Conservation (phyloP, 2,797 vertebrate species). For the Zalophus californianus region DNA sequence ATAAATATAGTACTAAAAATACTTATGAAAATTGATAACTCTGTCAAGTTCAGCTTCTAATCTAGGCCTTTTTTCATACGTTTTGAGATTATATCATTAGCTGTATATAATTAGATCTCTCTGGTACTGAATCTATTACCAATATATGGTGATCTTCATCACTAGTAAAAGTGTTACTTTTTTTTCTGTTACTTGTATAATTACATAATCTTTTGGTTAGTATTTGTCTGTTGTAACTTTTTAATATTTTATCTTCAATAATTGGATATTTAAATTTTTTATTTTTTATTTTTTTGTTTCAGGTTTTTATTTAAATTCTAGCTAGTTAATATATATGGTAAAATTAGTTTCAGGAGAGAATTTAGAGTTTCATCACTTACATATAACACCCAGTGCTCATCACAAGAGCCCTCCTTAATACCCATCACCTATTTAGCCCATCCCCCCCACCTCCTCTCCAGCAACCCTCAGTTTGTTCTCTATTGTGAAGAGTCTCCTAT, state of each 20-base stretch:
- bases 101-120: neutral
- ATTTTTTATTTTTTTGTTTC: neutral
- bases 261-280: neutral
- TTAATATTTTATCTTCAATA: conserved; percentile 2
- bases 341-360: neutral
- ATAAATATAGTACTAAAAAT: neutral
- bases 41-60: neutral
- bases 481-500: neutral
- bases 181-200: neutral
- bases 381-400: neutral
- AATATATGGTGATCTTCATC: neutral
- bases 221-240: neutral
- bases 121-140: neutral
- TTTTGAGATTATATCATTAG: neutral
- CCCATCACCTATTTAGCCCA: neutral
- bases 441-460: neutral
- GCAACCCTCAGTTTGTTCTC: neutral
- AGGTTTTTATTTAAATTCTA: neutral
- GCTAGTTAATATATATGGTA: neutral
- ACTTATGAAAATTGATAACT: neutral
- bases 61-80: neutral
- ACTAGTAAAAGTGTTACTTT: neutral
- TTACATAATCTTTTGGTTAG: neutral
- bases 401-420: neutral
- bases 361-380: neutral